These are phyloP conservation scores for Pelodiscus sinensis DNA, from an alignment of 2,113 vertebrate species.

Conservation along the genomic window DNA sequence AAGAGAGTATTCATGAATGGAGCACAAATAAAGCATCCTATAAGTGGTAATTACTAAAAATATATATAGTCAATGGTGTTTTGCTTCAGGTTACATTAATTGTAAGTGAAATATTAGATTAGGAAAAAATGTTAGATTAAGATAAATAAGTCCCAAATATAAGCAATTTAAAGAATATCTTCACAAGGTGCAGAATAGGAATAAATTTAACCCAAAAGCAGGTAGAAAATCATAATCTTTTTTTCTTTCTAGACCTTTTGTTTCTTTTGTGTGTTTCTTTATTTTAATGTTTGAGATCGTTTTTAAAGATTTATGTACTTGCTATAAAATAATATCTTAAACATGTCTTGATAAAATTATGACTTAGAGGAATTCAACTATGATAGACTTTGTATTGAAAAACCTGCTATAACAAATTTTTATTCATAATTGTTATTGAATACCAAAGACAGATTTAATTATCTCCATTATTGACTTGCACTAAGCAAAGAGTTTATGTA, in stretches of 20 bases:
- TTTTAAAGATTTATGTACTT: conserved; percentile 67
- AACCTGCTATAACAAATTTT: conserved; percentile 61
- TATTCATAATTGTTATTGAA: conserved; percentile 72
- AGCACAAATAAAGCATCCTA: conserved; percentile 34
- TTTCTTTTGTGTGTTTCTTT: conserved; percentile 20
- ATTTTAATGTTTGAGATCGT: conserved; percentile 59
- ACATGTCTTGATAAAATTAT: conserved; percentile 59
- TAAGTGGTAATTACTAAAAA: conserved; percentile 43
- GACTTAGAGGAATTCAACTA: conserved; percentile 48
- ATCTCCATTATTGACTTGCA: conserved; percentile 56
- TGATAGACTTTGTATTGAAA: conserved; percentile 54
- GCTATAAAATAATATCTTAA: conserved; percentile 53
- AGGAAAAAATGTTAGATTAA: background rate
- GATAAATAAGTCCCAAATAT: conserved; percentile 44
- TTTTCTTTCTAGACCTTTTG: conserved; percentile 46
- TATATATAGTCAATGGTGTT: background rate
- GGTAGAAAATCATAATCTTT: conserved; percentile 27
- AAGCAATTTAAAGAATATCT: conserved; percentile 33
- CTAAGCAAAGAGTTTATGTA: conserved; percentile 35
- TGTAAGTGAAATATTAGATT: conserved; percentile 53
- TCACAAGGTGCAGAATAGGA: background rate
- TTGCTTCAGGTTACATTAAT: conserved; percentile 49
- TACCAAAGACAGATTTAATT: conserved; percentile 65
- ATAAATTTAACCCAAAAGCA: conserved; percentile 26
- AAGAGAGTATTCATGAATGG: conserved; percentile 15